phyloP scores from a whole-genome alignment of 2,113 vertebrate genomes.

The Puma concolor region DNA sequence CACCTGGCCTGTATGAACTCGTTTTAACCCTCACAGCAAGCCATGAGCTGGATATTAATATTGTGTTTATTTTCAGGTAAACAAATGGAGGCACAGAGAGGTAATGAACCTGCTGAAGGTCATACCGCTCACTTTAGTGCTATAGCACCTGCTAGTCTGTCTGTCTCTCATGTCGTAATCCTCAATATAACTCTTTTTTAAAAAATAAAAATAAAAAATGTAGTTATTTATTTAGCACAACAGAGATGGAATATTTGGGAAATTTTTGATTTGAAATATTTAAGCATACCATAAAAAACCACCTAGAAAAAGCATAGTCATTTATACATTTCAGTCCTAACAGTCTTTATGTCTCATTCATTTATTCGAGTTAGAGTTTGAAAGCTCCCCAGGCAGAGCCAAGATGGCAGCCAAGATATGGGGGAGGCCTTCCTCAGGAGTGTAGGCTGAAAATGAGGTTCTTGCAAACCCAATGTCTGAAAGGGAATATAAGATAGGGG shows the following conservation, averaged over 20 bases:
- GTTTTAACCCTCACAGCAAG: not conserved
- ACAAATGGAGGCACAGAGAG: not conserved
- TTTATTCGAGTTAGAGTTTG: not conserved
- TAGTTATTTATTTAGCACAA: not conserved
- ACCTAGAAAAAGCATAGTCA: not conserved
- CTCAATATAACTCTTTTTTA: not conserved
- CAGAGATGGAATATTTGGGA: not conserved
- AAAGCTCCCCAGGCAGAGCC: not conserved
- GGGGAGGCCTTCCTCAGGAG: not conserved
- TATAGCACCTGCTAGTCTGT: not conserved
- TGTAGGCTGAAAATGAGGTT: not conserved
- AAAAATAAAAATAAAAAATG: not conserved
- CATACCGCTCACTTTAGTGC: not conserved
- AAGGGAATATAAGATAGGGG: not conserved
- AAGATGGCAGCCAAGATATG: not conserved
- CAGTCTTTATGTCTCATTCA: not conserved
- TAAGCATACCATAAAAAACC: not conserved
- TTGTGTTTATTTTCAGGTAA: not conserved
- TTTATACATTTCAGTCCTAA: not conserved
- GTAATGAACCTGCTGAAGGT: not conserved
- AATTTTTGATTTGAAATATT: not conserved
- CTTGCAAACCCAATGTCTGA: not conserved
- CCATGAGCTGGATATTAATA: not conserved
- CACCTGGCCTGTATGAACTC: not conserved
- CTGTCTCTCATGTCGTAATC: not conserved